These are phyloP conservation scores for Heteromurus nitidus DNA, from an alignment of 2,888 invertebrate genomes.

Conservation along the genomic window DNA sequence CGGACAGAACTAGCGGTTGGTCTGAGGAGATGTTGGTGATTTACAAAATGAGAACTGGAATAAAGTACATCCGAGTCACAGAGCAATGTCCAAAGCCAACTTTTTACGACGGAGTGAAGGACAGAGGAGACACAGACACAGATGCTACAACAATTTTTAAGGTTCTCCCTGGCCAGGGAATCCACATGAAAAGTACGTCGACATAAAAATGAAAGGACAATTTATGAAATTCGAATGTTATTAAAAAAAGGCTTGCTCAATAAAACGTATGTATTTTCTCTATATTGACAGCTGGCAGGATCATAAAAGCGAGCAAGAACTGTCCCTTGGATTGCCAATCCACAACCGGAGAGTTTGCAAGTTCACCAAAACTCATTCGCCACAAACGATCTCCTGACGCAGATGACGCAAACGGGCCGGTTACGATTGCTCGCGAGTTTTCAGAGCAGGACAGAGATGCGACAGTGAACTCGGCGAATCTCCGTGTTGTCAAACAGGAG, in stretches of 20 bases:
- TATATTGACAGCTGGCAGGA: conserved; percentile 28
- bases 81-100: conserved; percentile 2
- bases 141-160: conserved; percentile 4
- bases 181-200: conserved; percentile 56
- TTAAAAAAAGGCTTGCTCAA: not conserved
- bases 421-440: conserved; percentile 24
- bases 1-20: not conserved
- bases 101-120: not conserved
- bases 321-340: not conserved
- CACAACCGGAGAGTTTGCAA: not conserved
- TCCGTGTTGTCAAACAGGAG: conserved; percentile 60
- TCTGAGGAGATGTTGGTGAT: conserved; percentile 20
- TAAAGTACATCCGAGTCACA: conserved; percentile 16
- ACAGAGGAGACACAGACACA: too few relatives aligned
- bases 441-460: conserved; percentile 31
- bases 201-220: not conserved
- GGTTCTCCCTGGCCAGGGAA: conserved; percentile 44
- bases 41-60: conserved; percentile 31
- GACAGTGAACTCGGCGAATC: conserved; percentile 46
- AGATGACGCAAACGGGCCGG: too few relatives aligned
- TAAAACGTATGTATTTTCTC: not conserved
- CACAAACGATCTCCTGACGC: conserved; percentile 20
- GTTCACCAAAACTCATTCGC: conserved; percentile 16
- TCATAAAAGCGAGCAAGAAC: conserved; percentile 22
- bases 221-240: not conserved